A percentile compares a stretch with the other conserved stretches of the same genome.
These are phyloP conservation scores for Augiades crinisus DNA, from an alignment of 2,888 invertebrate genomes.

Conservation along the genomic window DNA sequence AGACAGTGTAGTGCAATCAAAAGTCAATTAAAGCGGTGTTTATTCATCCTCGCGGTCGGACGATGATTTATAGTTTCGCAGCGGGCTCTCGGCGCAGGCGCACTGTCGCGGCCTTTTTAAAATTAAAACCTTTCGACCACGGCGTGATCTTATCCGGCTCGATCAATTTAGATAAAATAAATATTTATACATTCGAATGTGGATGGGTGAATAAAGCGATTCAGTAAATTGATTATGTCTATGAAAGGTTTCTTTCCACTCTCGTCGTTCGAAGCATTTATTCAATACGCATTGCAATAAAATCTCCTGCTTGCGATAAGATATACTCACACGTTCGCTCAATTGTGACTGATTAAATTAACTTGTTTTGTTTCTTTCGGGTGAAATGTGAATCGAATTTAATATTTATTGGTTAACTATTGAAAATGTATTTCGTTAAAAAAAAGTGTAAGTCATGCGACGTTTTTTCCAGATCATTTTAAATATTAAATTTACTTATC, in stretches of 20 bases:
- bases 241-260: conserved; percentile 57
- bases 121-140: conserved; percentile 74
- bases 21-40: conserved; percentile 78
- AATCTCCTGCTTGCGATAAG: conserved; percentile 26
- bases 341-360: conserved; percentile 22
- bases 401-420: no score
- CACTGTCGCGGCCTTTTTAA: conserved; percentile 72
- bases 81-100: conserved; percentile 66
- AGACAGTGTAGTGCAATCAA: conserved; percentile 66
- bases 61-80: conserved; percentile 80
- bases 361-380: not conserved
- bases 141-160: conserved; percentile 76
- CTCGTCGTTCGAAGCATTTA: conserved; percentile 62
- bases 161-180: conserved; percentile 82
- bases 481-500: no score
- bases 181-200: conserved; percentile 78
- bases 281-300: conserved; percentile 48
- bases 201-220: conserved; percentile 76
- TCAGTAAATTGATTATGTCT: conserved; percentile 77
- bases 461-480: no score
- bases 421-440: no score
- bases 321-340: conserved; percentile 14
- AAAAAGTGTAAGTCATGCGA: no score
- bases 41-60: conserved; percentile 62
- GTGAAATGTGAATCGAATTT: not conserved